Conservation (phyloP, 1,140 invertebrate species). For the Oncopodura yosiiana region DNA sequence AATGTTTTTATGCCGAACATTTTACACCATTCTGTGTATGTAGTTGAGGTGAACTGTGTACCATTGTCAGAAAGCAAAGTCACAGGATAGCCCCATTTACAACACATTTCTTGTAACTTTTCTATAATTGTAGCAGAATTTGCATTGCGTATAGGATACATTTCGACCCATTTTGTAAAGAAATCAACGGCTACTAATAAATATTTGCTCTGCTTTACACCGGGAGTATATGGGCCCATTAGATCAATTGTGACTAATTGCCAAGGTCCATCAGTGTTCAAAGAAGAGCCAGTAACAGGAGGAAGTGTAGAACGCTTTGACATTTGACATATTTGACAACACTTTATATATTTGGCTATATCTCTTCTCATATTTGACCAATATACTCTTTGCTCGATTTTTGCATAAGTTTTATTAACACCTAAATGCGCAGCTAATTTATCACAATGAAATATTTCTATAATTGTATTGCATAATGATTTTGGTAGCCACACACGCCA, state of each 20-base stretch:
- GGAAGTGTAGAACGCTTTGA: background rate
- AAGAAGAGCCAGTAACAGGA: background rate
- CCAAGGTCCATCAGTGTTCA: constrained; percentile 18
- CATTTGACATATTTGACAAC: constrained; percentile 5
- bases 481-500: background rate
- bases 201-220: constrained; percentile 10
- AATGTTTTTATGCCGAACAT: constrained; percentile 5
- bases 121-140: constrained; percentile 19
- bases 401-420: constrained; percentile 4
- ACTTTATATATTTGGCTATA: background rate
- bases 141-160: constrained; percentile 24
- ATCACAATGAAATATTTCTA: constrained; percentile 10
- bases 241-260: constrained; percentile 30
- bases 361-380: constrained; percentile 16
- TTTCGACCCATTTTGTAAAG: constrained; percentile 34
- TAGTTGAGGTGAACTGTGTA: constrained; percentile 28
- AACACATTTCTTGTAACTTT: constrained; percentile 30
- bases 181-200: constrained; percentile 28
- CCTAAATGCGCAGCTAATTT: constrained; percentile 13
- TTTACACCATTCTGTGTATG: constrained; percentile 16
- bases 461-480: background rate
- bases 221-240: constrained; percentile 32
- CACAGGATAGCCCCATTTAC: constrained; percentile 33
- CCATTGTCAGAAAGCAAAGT: constrained; percentile 35
- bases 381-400: constrained; percentile 2